phyloP scores from a whole-genome alignment of 1,140 invertebrate species.

The Drosophila albomicans region DNA sequence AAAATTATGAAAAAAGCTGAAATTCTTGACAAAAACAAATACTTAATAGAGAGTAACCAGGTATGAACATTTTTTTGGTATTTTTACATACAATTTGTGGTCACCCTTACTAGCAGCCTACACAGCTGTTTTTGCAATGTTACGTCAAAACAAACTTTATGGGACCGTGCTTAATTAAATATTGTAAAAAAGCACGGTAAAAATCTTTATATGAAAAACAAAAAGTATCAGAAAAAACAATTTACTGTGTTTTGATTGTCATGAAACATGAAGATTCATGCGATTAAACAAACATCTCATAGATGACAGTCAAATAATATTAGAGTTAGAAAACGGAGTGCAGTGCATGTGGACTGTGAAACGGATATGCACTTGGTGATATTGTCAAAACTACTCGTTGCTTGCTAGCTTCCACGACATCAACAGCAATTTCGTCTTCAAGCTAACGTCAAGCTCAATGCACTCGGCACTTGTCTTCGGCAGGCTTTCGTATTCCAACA shows the following conservation, averaged over 20 bases:
- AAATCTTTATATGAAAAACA: neutral
- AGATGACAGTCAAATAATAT: conserved; percentile 3
- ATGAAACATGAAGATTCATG: conserved; percentile 32
- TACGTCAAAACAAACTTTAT: conserved; percentile 72
- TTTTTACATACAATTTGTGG: too few species aligned
- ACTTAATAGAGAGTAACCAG: too few species aligned
- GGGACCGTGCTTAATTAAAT: conserved; percentile 44
- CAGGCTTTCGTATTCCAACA: conserved; percentile 33
- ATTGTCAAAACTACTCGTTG: neutral
- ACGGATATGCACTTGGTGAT: conserved; percentile 31
- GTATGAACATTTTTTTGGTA: too few species aligned
- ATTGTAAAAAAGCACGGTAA: conserved; percentile 49
- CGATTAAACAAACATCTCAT: conserved; percentile 27
- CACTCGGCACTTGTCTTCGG: conserved; percentile 20
- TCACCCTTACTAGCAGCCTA: conserved; percentile 5
- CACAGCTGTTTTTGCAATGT: conserved; percentile 66
- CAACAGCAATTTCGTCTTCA: neutral
- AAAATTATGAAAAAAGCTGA: too few species aligned
- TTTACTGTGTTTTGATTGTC: neutral
- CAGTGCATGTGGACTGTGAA: conserved; percentile 40
- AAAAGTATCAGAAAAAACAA: neutral
- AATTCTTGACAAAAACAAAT: too few species aligned
- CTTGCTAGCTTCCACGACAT: too few species aligned
- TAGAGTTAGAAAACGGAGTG: conserved; percentile 12
- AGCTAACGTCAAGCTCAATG: conserved; percentile 54